Conservation (phyloP, 2,113 vertebrate genomes). For the Pyrgilauda ruficollis region DNA sequence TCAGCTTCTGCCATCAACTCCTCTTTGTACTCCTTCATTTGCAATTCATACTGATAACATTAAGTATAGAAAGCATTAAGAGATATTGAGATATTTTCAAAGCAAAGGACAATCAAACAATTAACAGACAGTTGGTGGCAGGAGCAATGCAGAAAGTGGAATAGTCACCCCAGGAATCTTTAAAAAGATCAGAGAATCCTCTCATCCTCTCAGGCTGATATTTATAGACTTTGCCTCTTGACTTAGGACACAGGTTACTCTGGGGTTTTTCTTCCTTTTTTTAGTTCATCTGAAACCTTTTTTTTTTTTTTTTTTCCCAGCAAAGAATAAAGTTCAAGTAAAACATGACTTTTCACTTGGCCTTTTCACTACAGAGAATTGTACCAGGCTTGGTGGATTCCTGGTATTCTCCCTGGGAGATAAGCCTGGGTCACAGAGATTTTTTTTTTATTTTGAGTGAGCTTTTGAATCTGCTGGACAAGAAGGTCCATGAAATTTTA, state of each 20-base stretch:
- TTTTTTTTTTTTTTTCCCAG: neutral
- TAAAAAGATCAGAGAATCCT: neutral
- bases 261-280: neutral
- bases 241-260: neutral
- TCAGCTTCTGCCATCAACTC: neutral
- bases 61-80: neutral
- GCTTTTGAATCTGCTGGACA: neutral
- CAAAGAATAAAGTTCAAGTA: neutral
- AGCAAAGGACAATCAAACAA: neutral
- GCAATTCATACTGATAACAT: neutral
- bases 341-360: neutral
- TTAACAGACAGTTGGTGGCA: neutral
- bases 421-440: neutral
- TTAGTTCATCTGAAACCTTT: neutral
- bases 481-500: neutral
- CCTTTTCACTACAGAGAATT: neutral
- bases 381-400: neutral
- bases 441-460: neutral
- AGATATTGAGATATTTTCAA: neutral
- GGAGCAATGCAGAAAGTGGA: neutral
- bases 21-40: neutral
- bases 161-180: neutral
- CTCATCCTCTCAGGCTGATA: slow-evolving; percentile 5
- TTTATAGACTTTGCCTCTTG: slow-evolving; percentile 4
- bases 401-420: neutral